Evolutionary conservation across 2,113 vertebrate species (phyloP).

Genomic region (Pantherophis guttatus): DNA sequence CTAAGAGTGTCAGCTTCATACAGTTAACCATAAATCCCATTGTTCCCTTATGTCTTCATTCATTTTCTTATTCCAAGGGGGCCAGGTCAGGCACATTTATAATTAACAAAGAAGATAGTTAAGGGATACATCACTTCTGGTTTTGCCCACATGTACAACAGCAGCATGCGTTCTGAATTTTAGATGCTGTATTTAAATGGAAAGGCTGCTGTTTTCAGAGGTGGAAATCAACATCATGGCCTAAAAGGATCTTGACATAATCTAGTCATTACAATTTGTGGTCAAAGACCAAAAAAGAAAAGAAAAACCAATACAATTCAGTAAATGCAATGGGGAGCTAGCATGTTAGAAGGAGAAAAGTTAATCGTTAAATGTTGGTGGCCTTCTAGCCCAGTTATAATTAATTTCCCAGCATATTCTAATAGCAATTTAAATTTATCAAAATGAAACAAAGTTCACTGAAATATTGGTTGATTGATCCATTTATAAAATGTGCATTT

Average conservation of each 20-base stretch:
- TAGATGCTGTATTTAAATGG: not conserved
- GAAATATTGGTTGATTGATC: not conserved
- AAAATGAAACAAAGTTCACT: not conserved
- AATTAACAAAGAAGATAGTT: not conserved
- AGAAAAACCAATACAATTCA: not conserved
- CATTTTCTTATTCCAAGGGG: not conserved
- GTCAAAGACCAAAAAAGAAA: not conserved
- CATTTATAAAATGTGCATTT: not conserved
- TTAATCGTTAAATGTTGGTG: not conserved
- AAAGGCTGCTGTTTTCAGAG: not conserved
- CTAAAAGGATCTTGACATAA: not conserved
- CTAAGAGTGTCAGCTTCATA: not conserved
- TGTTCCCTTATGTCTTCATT: not conserved
- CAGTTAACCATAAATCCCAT: not conserved
- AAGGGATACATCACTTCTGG: not conserved
- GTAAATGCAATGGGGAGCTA: not conserved
- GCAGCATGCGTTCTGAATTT: not conserved
- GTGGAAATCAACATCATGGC: not conserved
- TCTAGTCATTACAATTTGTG: not conserved
- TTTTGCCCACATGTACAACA: not conserved
- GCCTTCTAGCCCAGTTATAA: not conserved
- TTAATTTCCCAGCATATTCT: not conserved
- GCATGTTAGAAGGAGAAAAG: not conserved
- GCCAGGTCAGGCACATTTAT: not conserved
- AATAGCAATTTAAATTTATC: not conserved